Percentiles rank a stretch among this genome's conserved stretches.
Evolutionary conservation across 2,888 invertebrate genomes (phyloP).

Genomic region (Sphecodes monilicornis): DNA sequence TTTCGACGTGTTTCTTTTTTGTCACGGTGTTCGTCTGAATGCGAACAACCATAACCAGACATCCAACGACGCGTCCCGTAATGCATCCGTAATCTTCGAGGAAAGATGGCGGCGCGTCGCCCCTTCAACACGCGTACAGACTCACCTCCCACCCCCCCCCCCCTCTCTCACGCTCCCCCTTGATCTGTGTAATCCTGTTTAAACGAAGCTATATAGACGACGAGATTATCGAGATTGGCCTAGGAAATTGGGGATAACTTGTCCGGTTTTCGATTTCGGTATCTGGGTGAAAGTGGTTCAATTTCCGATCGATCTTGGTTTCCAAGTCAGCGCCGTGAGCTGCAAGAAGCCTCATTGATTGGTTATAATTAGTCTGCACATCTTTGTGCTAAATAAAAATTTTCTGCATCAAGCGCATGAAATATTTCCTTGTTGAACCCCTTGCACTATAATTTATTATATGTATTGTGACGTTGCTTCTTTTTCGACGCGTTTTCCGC

Average conservation of each 20-base stretch:
- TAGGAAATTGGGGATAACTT: neutral
- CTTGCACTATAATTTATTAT: too few relatives aligned
- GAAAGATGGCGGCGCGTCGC: neutral
- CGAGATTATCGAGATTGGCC: neutral
- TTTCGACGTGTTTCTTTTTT: constrained; percentile 26
- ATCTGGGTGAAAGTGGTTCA: neutral
- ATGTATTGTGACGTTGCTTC: too few relatives aligned
- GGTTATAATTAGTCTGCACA: neutral
- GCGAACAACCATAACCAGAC: constrained; percentile 29
- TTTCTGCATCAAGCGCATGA: too few relatives aligned
- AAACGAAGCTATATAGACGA: neutral
- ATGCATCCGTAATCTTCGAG: constrained; percentile 25
- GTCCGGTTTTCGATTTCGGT: neutral
- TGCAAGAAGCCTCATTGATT: neutral
- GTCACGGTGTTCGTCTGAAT: constrained; percentile 26
- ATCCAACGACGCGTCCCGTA: constrained; percentile 26
- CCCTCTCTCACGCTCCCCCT: neutral
- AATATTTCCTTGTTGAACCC: too few relatives aligned
- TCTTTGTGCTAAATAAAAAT: neutral
- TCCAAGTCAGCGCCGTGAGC: neutral
- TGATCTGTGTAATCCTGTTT: neutral
- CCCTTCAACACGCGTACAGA: neutral
- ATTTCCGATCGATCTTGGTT: neutral
- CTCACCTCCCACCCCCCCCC: neutral
- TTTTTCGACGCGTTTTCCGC: too few relatives aligned